Base-by-base conservation (phyloP, 2,113 vertebrate genomes). In the Cyprinus carpio region DNA sequence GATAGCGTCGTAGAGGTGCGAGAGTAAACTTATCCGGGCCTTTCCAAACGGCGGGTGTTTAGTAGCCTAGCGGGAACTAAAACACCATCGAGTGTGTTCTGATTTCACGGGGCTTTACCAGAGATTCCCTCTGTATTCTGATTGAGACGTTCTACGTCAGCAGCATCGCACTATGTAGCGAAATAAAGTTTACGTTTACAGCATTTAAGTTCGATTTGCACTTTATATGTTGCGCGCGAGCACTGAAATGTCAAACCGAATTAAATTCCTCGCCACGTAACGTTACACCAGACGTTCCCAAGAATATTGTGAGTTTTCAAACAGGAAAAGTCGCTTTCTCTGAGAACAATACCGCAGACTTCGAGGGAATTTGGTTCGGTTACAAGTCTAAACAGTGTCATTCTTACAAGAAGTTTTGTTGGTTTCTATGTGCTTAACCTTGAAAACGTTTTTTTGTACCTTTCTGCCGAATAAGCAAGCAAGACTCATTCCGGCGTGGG, bases 281-380 rank as follows among this genome's bases (percentile, higher is more conserved):
- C n/a, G n/a, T n/a, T n/a, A 69, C 49, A 40, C 62, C 16, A 16
- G 34, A 67, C 16, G 5, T 37, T 82, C 37, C 31, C 13, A 43
- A 58, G 46, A 83, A 74, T 69, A 49, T 64, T 40, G 25, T 67
- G 56, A 46, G 75, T 43, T 83, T 83, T 25, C 74, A 83, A 83
- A 86, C 85, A 87, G 83, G 85, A 85, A 87, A 85, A 84, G 51
- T 78, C 76, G 29, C 83, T 85, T 87, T 87, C 86, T 83, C 2
- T 15, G 16, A 46, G 34, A 37, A 75, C 29, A 87, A 71, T 64
- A 43, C 25, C 43, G 0, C 34, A 3, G 60, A 67, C 13, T 37
- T 16, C 46, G 49, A 27, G 20, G 69, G 16, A 40, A 23, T 71
- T 12, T 64, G 4, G 31, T 34, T 34, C 4, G 6, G 4, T n/a